Percentiles rank a stretch among this genome's conserved stretches.
Evolutionary conservation across 2,113 vertebrate species (phyloP).

Genomic region (Anolis carolinensis): DNA sequence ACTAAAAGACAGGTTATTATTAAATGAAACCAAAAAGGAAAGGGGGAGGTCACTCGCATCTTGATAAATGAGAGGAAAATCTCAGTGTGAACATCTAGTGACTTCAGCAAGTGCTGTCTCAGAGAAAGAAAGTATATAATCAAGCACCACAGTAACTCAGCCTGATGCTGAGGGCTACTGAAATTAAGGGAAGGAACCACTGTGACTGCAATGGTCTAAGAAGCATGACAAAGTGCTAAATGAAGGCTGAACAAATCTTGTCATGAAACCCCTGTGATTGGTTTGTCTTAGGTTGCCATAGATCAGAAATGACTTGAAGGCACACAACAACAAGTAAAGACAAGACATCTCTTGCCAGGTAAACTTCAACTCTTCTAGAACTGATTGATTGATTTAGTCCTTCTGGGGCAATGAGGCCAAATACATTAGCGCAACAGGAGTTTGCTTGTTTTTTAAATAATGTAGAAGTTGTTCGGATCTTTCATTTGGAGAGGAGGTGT

Average conservation of each 20-base stretch:
- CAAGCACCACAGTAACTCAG: background rate
- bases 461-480: no score
- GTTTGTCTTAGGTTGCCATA: no score
- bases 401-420: background rate
- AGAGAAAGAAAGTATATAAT: background rate
- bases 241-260: background rate
- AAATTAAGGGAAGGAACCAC: background rate
- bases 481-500: no score
- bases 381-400: background rate
- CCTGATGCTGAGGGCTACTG: background rate
- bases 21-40: background rate
- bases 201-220: background rate
- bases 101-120: background rate
- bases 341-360: background rate
- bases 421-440: no score
- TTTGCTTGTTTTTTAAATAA: background rate
- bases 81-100: background rate
- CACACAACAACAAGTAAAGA: background rate
- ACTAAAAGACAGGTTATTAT: background rate
- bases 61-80: conserved; percentile 11
- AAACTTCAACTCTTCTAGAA: background rate
- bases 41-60: background rate
- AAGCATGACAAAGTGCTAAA: background rate
- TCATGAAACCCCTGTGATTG: no score
- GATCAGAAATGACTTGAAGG: no score